Percentiles rank a stretch among this genome's conserved stretches.
Conservation (phyloP, 2,888 invertebrate genomes). For the Laspeyria flexula region DNA sequence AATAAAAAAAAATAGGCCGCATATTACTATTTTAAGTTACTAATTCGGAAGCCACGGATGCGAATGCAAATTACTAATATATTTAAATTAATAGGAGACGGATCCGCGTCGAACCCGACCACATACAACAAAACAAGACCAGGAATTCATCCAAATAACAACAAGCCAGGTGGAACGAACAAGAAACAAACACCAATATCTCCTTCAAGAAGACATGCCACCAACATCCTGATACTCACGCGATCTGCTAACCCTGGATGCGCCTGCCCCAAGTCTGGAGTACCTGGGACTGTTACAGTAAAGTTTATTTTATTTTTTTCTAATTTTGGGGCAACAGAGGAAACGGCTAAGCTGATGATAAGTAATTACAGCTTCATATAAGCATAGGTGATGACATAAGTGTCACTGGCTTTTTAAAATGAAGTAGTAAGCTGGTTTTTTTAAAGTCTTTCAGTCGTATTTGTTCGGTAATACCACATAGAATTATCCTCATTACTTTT, state of each 20-base stretch:
- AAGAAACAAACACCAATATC: constrained; percentile 1
- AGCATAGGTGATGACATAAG: too few relatives aligned
- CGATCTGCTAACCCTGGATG: constrained; percentile 64
- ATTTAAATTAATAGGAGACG: background rate
- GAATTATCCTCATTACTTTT: too few relatives aligned
- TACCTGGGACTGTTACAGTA: constrained; percentile 29
- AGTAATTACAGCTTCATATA: too few relatives aligned
- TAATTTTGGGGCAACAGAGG: background rate
- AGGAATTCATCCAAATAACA: background rate
- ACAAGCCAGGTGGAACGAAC: background rate
- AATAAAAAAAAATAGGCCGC: too few relatives aligned
- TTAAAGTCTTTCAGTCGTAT: too few relatives aligned
- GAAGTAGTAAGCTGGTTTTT: too few relatives aligned
- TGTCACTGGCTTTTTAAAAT: too few relatives aligned
- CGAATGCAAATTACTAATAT: too few relatives aligned
- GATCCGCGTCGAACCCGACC: background rate
- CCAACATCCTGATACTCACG: constrained; percentile 50
- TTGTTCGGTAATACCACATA: too few relatives aligned
- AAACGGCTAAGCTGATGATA: too few relatives aligned
- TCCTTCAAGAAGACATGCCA: constrained; percentile 59
- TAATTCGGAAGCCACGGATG: too few relatives aligned
- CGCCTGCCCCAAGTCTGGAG: constrained; percentile 64
- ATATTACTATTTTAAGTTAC: too few relatives aligned
- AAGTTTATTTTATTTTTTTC: background rate
- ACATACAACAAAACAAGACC: background rate